Percentiles rank a stretch among this genome's conserved stretches.
These are phyloP conservation scores for Neuroscelio doddi DNA, from an alignment of 2,888 invertebrate genomes.

Conservation along the genomic window DNA sequence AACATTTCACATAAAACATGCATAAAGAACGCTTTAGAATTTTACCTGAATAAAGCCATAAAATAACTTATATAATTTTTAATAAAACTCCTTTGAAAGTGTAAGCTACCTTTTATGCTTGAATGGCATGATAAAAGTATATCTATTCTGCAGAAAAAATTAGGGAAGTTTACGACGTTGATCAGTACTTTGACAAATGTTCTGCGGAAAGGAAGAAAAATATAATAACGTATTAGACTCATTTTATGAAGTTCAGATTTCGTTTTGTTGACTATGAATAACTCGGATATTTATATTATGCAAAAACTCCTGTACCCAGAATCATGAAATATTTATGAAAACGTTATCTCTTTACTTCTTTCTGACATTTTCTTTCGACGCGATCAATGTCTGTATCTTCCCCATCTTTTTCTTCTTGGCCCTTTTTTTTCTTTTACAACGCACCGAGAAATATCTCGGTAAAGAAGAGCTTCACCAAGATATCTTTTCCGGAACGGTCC, in stretches of 20 bases:
- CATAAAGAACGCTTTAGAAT: no score
- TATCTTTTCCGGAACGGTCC: conserved; percentile 39
- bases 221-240: no score
- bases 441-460: conserved; percentile 31
- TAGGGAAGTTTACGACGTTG: no score
- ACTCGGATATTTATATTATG: conserved; percentile 5
- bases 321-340: conserved; percentile 30
- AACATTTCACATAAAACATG: no score
- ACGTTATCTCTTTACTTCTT: conserved; percentile 17
- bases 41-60: no score
- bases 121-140: no score
- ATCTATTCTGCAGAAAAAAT: no score
- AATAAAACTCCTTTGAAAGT: no score
- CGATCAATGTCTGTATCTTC: conserved; percentile 19
- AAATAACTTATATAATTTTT: no score
- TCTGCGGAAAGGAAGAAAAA: no score
- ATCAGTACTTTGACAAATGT: no score
- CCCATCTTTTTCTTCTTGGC: background rate
- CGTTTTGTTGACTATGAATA: conserved; percentile 12
- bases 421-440: conserved; percentile 17
- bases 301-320: conserved; percentile 7
- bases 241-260: conserved; percentile 5
- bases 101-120: no score
- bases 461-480: conserved; percentile 28
- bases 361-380: conserved; percentile 20